Evolutionary conservation across 37 sponge, comb jelly and placozoan genomes (phyloP).

Genomic region (Hexactinellida sp.): DNA sequence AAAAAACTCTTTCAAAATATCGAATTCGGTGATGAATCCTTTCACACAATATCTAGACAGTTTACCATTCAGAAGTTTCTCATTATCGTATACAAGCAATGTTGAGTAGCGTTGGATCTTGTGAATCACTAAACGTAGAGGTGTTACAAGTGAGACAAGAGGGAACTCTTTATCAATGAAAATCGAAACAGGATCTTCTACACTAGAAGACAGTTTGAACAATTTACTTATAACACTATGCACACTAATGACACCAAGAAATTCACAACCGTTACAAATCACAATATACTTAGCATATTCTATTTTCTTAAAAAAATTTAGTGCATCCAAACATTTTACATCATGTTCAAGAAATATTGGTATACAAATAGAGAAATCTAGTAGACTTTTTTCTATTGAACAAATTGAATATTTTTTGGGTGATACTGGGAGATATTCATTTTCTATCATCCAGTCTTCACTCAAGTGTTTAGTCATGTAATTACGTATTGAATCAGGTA

Average conservation of each 20-base stretch:
- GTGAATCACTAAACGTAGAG: not conserved
- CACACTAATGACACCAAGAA: not conserved
- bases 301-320: not conserved
- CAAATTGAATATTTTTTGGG: not conserved
- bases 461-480: constrained; percentile 83
- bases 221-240: not conserved
- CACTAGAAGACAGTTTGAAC: not conserved
- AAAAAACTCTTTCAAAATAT: not conserved
- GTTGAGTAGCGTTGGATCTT: not conserved
- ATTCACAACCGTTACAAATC: not conserved
- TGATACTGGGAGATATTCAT: constrained; percentile 32
- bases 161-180: not conserved
- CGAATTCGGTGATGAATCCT: not conserved
- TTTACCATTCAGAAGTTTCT: not conserved
- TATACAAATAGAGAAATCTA: not conserved
- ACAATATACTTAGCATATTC: not conserved
- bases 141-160: not conserved
- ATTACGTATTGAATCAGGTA: constrained; percentile 94
- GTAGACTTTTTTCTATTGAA: not conserved
- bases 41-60: not conserved
- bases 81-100: not conserved
- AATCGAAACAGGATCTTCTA: not conserved
- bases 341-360: not conserved
- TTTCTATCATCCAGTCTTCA: constrained; percentile 78
- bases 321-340: not conserved